Base-by-base conservation (phyloP, 2,113 vertebrate species). In the Collichthys lucidus region DNA sequence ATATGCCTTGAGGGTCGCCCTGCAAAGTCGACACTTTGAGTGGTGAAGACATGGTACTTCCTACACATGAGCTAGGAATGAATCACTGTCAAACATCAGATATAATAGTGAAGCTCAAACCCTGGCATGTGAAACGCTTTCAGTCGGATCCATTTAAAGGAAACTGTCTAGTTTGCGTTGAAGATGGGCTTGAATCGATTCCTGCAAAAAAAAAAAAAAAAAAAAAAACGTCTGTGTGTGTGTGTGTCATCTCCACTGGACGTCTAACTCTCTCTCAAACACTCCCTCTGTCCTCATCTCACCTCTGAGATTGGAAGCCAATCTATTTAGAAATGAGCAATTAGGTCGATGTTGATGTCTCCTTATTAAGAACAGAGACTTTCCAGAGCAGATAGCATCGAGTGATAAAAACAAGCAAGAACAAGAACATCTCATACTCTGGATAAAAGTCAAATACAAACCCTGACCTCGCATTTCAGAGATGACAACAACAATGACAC, bases 401-500 rank as follows among this genome's bases (percentile, higher is more conserved):
- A 47, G 55, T 17, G n/a, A 62, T 63, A 47, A 79, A 19, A 63
- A 11, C 12, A 26, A 19, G 15, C 19, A 9, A 29, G 14, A 63
- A 5, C 19, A 35, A 49, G 19, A 69, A 44, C 44, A 3, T 63
- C 46, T 16, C 50, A 35, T 10, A 6, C 19, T 71, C 46, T 17
- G 20, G 29, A 44, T 17, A 29, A n/a, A n/a, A 53, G 68, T 67
- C 60, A 26, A 67, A 14, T 17, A 15, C 24, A 40, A 24, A 31
- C 50, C n/a, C 44, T 61, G 74, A 75, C 79, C 60, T 61, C 64
- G 44, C 68, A 7, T 75, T 52, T 80, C 26, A 73, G 5, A 79
- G 42, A 60, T 61, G 77, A 79, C 82, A 85, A 79, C 82, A 85
- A 46, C 24, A 17, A 5, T 14, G 74, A 61, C 74, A 72, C 15